Percentiles rank a stretch among this genome's conserved stretches.
Evolutionary conservation across 2,113 vertebrate genomes (phyloP).

Genomic region (Lepus americanus): DNA sequence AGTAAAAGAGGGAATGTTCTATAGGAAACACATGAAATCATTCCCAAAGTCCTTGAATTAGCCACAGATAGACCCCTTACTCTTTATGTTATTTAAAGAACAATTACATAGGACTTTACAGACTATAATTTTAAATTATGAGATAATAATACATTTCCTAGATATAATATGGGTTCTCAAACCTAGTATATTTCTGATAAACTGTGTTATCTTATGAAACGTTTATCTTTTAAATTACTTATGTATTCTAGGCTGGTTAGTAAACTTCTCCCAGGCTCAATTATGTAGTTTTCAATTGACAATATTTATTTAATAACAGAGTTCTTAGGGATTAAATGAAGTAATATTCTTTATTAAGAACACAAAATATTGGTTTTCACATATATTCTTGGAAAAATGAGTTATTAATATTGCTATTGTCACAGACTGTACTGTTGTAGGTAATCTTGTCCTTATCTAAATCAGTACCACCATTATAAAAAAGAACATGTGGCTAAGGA

Average conservation of each 20-base stretch:
- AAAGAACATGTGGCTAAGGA: not conserved
- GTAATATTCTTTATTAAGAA: not conserved
- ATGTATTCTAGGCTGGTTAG: not conserved
- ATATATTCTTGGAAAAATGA: not conserved
- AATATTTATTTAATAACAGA: not conserved
- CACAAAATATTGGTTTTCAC: not conserved
- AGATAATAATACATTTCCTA: not conserved
- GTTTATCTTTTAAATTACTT: not conserved
- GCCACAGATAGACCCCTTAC: not conserved
- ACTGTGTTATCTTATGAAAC: not conserved
- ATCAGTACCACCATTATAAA: not conserved
- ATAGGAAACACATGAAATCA: not conserved
- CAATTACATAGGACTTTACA: not conserved
- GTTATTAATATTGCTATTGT: not conserved
- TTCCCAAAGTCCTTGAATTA: not conserved
- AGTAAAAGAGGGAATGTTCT: not conserved
- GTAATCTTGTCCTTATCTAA: not conserved
- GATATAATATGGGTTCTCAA: not conserved
- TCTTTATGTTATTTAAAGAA: constrained; percentile 5
- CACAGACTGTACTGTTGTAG: not conserved
- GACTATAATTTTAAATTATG: constrained; percentile 2
- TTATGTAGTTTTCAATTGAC: not conserved
- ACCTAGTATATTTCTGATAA: not conserved
- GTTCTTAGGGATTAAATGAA: not conserved
- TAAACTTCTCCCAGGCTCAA: not conserved